phyloP scores from a whole-genome alignment of 2,113 vertebrate genomes.

The Trachemys scripta region DNA sequence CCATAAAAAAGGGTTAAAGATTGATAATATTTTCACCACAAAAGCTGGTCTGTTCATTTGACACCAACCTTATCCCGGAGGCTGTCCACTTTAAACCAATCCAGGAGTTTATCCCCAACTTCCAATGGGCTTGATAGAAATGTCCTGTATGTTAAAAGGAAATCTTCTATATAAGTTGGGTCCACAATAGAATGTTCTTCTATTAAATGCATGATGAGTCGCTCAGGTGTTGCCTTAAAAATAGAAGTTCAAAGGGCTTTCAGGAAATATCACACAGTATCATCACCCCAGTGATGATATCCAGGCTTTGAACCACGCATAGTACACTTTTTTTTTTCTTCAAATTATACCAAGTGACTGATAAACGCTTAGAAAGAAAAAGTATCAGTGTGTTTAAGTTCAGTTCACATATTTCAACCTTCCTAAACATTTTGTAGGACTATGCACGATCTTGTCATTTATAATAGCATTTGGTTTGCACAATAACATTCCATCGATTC shows the following conservation, averaged over 20 bases:
- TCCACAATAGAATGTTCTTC: slow-evolving; percentile 98
- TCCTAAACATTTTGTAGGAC: not conserved
- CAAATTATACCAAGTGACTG: not conserved
- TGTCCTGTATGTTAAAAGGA: slow-evolving; percentile 94
- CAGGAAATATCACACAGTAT: not conserved
- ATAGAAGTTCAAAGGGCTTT: not conserved
- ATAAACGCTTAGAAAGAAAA: not conserved
- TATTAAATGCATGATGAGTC: slow-evolving; percentile 96
- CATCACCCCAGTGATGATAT: not conserved
- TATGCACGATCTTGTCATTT: not conserved
- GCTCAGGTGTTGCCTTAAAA: slow-evolving; percentile 92
- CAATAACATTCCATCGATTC: not conserved
- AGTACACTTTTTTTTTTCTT: not conserved
- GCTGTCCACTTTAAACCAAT: slow-evolving; percentile 94
- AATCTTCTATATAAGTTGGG: slow-evolving; percentile 98
- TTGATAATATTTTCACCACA: not conserved
- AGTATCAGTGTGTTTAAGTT: rapidly evolving
- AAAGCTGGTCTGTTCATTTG: not conserved
- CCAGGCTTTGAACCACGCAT: not conserved
- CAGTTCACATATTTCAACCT: not conserved
- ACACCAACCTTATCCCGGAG: slow-evolving; percentile 92
- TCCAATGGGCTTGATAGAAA: slow-evolving; percentile 94
- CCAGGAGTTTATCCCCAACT: slow-evolving; percentile 92
- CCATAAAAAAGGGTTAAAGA: not conserved
- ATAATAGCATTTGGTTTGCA: not conserved